Evolutionary conservation across 2,797 vertebrate species (phyloP).

Genomic region (Protosalanx chinensis): DNA sequence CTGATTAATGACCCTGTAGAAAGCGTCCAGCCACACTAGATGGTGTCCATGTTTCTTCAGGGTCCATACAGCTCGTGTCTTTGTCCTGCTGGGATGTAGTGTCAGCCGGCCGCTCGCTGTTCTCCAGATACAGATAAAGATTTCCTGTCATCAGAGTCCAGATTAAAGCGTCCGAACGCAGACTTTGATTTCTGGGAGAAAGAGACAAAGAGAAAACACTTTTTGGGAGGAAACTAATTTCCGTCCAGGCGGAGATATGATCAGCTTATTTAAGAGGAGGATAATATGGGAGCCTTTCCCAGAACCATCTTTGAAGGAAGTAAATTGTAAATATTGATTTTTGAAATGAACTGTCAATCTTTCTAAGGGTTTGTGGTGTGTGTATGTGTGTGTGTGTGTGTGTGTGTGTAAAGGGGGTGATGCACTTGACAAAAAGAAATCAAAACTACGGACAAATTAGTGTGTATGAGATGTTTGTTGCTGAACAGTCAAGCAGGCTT

Average conservation of each 20-base stretch:
- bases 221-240: slow-evolving; percentile 96
- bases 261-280: slow-evolving; percentile 97
- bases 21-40: slow-evolving; percentile 91
- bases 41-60: slow-evolving; percentile 84
- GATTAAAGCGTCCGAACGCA: slow-evolving; percentile 95
- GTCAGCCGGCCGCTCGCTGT: slow-evolving; percentile 85
- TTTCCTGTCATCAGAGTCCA: slow-evolving; percentile 97
- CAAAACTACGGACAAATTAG: slow-evolving; percentile 89
- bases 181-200: slow-evolving; percentile 91
- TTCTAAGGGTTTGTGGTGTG: slow-evolving; percentile 84
- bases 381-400: slow-evolving; percentile 85
- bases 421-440: slow-evolving; percentile 73
- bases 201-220: slow-evolving; percentile 77
- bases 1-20: slow-evolving; percentile 95
- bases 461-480: slow-evolving; percentile 83
- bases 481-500: slow-evolving; percentile 86
- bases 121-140: slow-evolving; percentile 98
- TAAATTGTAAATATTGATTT: slow-evolving; percentile 99
- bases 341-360: slow-evolving; percentile 97
- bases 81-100: slow-evolving; percentile 96
- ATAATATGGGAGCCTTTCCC: slow-evolving; percentile 93
- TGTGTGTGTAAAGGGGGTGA: slow-evolving; percentile 72
- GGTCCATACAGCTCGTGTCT: slow-evolving; percentile 84
- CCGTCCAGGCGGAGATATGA: slow-evolving; percentile 89
- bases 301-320: slow-evolving; percentile 97